Evolutionary conservation across 2,113 vertebrate genomes (phyloP).

Genomic region (Xiphophorus couchianus): DNA sequence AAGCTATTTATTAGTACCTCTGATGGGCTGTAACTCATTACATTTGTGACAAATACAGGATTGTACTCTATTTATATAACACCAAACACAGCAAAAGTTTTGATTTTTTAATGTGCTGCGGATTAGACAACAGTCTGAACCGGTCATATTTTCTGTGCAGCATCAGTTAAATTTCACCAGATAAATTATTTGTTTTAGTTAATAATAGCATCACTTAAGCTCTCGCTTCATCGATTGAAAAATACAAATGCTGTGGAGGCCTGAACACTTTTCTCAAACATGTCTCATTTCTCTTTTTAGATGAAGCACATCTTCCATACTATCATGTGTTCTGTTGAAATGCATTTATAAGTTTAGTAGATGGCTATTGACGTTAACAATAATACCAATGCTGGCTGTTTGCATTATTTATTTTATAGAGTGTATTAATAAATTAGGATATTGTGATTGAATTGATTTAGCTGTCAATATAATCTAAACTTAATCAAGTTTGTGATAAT

Average conservation of each 20-base stretch:
- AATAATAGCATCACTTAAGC: not conserved
- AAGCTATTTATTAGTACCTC: not conserved
- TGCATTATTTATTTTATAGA: not conserved
- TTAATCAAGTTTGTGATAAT: too few species aligned
- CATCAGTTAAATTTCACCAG: not conserved
- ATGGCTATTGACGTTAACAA: too few species aligned
- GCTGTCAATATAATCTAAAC: too few species aligned
- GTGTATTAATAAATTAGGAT: too few species aligned
- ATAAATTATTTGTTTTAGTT: not conserved
- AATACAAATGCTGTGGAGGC: slow-evolving; percentile 39
- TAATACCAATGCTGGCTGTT: not conserved
- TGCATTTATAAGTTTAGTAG: slow-evolving; percentile 2
- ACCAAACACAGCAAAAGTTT: too few species aligned
- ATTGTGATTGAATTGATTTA: not conserved
- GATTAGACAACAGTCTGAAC: not conserved
- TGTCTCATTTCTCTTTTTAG: slow-evolving; percentile 26
- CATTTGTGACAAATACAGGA: too few species aligned
- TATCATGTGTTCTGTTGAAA: not conserved
- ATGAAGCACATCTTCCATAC: slow-evolving; percentile 1
- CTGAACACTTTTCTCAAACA: slow-evolving; percentile 31
- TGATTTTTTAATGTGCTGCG: not conserved
- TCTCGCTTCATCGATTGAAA: not conserved
- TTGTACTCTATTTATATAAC: too few species aligned
- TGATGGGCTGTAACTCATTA: too few species aligned
- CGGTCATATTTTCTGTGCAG: not conserved